Conservation (phyloP, 2,113 vertebrate genomes). For the Antechinus stuartii region DNA sequence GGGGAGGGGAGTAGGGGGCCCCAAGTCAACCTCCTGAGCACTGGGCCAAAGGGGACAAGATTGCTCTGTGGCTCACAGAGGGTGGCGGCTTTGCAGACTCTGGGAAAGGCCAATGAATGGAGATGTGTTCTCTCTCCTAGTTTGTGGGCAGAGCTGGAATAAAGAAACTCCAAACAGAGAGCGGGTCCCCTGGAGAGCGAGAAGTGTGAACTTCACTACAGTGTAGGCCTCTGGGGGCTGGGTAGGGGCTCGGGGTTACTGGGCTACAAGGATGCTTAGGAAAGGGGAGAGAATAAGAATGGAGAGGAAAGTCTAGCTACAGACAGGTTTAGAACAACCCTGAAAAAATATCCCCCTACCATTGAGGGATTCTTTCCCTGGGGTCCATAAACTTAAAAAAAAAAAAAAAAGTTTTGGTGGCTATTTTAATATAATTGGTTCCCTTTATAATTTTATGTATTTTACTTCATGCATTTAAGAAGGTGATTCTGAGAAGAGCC, state of each 20-base stretch:
- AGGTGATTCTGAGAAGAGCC: background rate
- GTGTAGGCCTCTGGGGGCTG: background rate
- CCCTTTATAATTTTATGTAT: background rate
- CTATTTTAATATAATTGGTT: background rate
- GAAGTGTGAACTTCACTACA: background rate
- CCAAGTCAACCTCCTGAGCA: background rate
- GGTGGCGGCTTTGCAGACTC: background rate
- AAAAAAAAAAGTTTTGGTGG: background rate
- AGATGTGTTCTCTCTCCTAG: background rate
- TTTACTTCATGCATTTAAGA: background rate
- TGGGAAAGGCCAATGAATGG: slow-evolving; percentile 5
- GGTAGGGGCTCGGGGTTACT: background rate
- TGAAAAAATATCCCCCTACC: background rate
- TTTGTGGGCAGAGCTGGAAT: background rate
- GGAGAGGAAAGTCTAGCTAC: background rate
- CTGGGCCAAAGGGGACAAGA: slow-evolving; percentile 1
- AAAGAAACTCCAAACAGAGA: slow-evolving; percentile 7
- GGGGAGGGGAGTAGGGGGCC: background rate
- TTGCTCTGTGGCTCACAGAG: background rate
- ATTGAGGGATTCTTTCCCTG: background rate
- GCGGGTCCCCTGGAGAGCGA: background rate
- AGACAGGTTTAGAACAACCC: background rate
- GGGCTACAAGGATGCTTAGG: background rate
- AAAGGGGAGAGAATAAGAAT: background rate
- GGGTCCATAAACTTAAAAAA: background rate